phyloP scores from a whole-genome alignment of 2,888 invertebrate genomes.

The Torymus texanus region DNA sequence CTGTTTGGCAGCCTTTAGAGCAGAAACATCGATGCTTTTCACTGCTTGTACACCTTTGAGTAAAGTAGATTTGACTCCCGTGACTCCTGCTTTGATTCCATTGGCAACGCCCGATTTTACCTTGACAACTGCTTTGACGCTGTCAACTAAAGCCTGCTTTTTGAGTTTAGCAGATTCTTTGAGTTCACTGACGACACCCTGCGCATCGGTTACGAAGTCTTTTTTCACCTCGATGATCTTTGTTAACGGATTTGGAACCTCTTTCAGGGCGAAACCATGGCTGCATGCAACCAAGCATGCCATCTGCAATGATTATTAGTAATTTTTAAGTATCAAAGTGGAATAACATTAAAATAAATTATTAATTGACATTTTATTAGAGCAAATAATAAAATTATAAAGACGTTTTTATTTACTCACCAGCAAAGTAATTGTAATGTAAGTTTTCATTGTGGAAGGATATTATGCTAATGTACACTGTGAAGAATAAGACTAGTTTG shows the following conservation, averaged over 20 bases:
- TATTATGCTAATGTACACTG: neutral
- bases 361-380: neutral
- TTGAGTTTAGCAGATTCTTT: slow-evolving; percentile 47
- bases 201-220: slow-evolving; percentile 33
- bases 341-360: neutral
- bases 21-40: slow-evolving; percentile 47
- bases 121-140: slow-evolving; percentile 5
- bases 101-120: slow-evolving; percentile 38
- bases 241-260: neutral
- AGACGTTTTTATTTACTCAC: slow-evolving; percentile 16
- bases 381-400: neutral
- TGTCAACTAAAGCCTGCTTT: slow-evolving; percentile 31
- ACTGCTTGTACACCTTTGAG: slow-evolving; percentile 31
- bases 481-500: slow-evolving; percentile 8
- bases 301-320: slow-evolving; percentile 7
- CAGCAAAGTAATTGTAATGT: neutral
- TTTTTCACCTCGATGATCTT: slow-evolving; percentile 22
- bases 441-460: slow-evolving; percentile 28
- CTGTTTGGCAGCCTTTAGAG: slow-evolving; percentile 45
- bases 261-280: slow-evolving; percentile 17
- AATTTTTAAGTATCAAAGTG: neutral
- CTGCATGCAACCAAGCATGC: neutral
- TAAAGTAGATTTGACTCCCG: slow-evolving; percentile 44
- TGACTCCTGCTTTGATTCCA: slow-evolving; percentile 47
- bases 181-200: slow-evolving; percentile 31